A percentile compares a stretch with the other conserved stretches of the same genome.
Evolutionary conservation across 2,113 vertebrate species (phyloP).

Genomic region (Halcyon senegalensis): DNA sequence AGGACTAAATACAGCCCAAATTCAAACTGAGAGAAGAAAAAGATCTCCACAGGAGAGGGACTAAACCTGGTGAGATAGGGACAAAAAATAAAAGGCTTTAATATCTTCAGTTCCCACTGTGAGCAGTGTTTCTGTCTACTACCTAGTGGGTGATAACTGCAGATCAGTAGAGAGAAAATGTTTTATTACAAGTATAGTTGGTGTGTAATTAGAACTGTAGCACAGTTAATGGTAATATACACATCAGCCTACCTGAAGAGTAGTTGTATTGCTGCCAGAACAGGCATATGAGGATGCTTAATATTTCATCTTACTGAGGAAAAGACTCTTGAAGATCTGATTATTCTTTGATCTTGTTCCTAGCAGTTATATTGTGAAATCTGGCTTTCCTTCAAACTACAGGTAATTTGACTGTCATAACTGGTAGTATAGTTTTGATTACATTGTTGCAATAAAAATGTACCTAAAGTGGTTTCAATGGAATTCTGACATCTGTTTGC

Average conservation of each 20-base stretch:
- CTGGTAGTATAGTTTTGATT: not conserved
- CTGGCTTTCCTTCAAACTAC: constrained; percentile 1
- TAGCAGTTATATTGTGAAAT: constrained; percentile 6
- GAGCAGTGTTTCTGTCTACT: not conserved
- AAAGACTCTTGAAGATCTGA: not conserved
- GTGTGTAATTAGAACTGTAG: not conserved
- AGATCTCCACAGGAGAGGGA: not conserved
- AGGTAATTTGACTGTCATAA: constrained; percentile 47
- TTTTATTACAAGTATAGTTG: not conserved
- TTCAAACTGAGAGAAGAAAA: not conserved
- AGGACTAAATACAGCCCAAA: not conserved
- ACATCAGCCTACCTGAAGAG: not conserved
- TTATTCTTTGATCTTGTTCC: constrained; percentile 15
- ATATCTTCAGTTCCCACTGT: not conserved
- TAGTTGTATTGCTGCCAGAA: not conserved
- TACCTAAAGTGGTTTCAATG: not conserved
- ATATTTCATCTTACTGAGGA: not conserved
- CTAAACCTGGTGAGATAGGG: not conserved
- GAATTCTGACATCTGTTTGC: constrained; percentile 15
- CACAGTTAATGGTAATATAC: not conserved
- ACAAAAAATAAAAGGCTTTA: not conserved
- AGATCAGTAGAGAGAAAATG: not conserved
- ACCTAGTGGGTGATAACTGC: not conserved
- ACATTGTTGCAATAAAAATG: constrained; percentile 6
- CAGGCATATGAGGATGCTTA: not conserved